Conservation (phyloP, 2,797 vertebrate species). For the Gymnopithys bicolor region DNA sequence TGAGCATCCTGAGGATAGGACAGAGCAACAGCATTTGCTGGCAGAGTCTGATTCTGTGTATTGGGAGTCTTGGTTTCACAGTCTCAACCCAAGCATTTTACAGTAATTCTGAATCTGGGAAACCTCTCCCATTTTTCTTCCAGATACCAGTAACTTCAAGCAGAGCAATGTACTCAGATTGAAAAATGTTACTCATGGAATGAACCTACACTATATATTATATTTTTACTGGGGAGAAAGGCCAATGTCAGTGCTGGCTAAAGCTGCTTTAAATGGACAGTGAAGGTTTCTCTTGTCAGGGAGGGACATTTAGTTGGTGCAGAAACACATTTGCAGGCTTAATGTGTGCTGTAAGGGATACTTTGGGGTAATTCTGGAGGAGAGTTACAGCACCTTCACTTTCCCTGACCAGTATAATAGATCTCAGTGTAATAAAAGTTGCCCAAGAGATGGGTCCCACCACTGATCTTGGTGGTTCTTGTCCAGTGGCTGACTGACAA, state of each 20-base stretch:
- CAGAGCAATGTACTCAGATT: background rate
- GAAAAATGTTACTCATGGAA: background rate
- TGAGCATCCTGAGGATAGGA: background rate
- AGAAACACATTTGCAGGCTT: background rate
- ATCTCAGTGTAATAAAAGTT: background rate
- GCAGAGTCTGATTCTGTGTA: background rate
- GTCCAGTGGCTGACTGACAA: background rate
- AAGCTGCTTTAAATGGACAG: background rate
- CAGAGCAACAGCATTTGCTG: background rate
- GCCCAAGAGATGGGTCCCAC: background rate
- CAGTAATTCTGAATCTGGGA: background rate
- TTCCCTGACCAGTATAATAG: background rate
- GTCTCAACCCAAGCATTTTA: background rate
- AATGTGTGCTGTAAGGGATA: background rate
- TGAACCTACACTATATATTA: background rate
- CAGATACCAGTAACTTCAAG: background rate
- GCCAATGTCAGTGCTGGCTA: background rate
- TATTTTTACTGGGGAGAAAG: background rate
- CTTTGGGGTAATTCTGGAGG: background rate
- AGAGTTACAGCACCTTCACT: accelerated
- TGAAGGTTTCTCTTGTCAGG: background rate
- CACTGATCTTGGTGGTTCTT: background rate
- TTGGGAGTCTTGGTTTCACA: background rate
- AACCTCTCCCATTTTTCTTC: background rate
- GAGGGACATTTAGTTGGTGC: background rate